Evolutionary conservation across 2,888 invertebrate genomes (phyloP), one percentile per base, ranked within the genome.

Genomic region (Archips xylosteana): DNA sequence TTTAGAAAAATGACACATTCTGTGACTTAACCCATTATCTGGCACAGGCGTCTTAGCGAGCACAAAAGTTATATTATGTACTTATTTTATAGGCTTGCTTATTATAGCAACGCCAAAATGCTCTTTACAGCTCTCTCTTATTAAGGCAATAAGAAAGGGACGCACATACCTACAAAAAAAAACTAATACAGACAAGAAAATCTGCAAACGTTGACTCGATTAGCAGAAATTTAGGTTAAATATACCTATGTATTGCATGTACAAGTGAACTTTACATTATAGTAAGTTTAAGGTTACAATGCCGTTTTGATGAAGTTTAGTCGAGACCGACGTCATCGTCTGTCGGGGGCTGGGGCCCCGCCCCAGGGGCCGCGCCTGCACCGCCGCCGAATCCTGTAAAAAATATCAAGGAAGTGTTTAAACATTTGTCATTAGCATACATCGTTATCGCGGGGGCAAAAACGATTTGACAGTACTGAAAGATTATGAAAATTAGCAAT

Each of bases 321-420:
- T 96, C 96, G 60, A 96, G 95, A 69, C 96, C 96, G 71, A 96
- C 96, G 80, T 96, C 96, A 70, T 96, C 96, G 75, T 95, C 95
- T 1, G 93, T 86, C 62, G 92, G 88, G 61, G 92, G 89, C 34
- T 92, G 87, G 71, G 79, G 83, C 71, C 80, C 88, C 70, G 81
- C 82, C 69, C 79, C 87, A 73, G 82, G 88, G 12, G 78, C 85
- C 0, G 82, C 81, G 15, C 85, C 86, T 45, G 89, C 85, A 54
- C 82, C 83, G 13, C 87, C 89, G 15, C 86, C 87, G 47, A 89
- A 90, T 72, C 86, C 90, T 89, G 80, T 0, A 77, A 78, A 76
- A 70, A 73, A 69, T 61, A 9, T 51, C 5, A 47, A 51, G 5
- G 42, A 42, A 42, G 12, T 9, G 47, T 12, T n/a, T n/a, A 13